phyloP scores from a whole-genome alignment of 2,113 vertebrate species.

The Pogona vitticeps region DNA sequence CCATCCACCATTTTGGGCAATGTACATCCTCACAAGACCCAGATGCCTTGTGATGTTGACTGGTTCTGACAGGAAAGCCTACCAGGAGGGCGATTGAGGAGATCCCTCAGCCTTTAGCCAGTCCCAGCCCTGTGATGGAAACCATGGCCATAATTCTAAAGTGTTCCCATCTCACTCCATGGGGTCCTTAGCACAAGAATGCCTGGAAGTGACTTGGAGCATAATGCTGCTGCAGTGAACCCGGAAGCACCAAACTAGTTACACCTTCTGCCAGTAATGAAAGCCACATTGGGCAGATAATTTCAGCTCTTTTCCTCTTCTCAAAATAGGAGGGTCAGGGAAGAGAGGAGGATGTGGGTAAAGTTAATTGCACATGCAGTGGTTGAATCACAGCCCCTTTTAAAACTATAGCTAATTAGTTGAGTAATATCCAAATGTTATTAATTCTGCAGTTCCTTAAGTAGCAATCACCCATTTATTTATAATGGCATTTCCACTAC shows the following conservation, averaged over 20 bases:
- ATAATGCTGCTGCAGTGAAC: neutral
- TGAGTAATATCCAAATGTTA: conserved; percentile 50
- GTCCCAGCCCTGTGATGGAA: no score
- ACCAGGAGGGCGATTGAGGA: no score
- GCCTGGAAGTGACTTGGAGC: neutral
- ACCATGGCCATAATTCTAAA: no score
- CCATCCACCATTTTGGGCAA: no score
- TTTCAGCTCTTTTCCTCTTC: neutral
- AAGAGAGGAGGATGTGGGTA: neutral
- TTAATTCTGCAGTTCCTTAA: conserved; percentile 55
- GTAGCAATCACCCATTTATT: conserved; percentile 43
- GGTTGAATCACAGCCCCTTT: conserved; percentile 19
- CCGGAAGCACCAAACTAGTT: no score
- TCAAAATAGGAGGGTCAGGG: conserved; percentile 6
- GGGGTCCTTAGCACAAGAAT: neutral
- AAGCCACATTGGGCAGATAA: neutral
- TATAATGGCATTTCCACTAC: conserved; percentile 52
- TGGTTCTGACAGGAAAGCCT: no score
- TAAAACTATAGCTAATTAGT: conserved; percentile 54
- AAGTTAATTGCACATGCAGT: conserved; percentile 24
- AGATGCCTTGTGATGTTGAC: no score
- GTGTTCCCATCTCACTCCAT: no score
- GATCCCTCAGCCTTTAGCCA: no score
- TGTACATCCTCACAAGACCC: no score
- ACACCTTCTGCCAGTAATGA: neutral